Conservation (phyloP, 1,140 invertebrate genomes). For the Uloborus diversus region DNA sequence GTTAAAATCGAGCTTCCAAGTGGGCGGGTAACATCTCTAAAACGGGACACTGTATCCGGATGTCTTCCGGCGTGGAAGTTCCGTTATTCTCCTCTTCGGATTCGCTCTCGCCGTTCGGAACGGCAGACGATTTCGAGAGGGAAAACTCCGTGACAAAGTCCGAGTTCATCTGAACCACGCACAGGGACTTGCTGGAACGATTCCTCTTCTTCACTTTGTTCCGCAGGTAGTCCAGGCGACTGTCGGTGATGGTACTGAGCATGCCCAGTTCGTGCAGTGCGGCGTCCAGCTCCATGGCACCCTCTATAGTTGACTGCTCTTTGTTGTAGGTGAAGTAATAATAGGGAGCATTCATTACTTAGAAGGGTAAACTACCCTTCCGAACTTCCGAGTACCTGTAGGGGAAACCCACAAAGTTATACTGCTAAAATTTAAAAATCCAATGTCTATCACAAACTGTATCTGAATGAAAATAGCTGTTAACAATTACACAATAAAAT, state of each 20-base stretch:
- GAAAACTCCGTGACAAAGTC: slow-evolving; percentile 38
- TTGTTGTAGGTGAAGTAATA: slow-evolving; percentile 5
- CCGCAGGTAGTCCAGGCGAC: slow-evolving; percentile 15
- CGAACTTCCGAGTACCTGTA: too few relatives aligned
- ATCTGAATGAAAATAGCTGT: too few relatives aligned
- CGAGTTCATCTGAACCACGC: slow-evolving; percentile 32
- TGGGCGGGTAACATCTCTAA: too few relatives aligned
- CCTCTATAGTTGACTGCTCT: not conserved
- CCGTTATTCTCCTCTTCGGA: not conserved
- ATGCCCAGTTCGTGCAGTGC: slow-evolving; percentile 37
- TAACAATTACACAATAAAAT: too few relatives aligned
- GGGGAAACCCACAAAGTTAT: too few relatives aligned
- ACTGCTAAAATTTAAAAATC: too few relatives aligned
- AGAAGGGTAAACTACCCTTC: too few relatives aligned
- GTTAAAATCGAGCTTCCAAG: too few relatives aligned
- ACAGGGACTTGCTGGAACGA: slow-evolving; percentile 4
- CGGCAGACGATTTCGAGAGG: slow-evolving; percentile 2
- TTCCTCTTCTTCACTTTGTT: not conserved
- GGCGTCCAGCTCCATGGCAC: slow-evolving; percentile 32
- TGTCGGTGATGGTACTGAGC: slow-evolving; percentile 23
- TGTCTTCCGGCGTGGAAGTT: not conserved
- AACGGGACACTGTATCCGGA: too few relatives aligned
- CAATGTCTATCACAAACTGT: too few relatives aligned
- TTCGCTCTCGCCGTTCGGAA: not conserved
- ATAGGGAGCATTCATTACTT: not conserved